Evolutionary conservation across 1,140 invertebrate genomes (phyloP).

Genomic region (Latrodectus geometricus): DNA sequence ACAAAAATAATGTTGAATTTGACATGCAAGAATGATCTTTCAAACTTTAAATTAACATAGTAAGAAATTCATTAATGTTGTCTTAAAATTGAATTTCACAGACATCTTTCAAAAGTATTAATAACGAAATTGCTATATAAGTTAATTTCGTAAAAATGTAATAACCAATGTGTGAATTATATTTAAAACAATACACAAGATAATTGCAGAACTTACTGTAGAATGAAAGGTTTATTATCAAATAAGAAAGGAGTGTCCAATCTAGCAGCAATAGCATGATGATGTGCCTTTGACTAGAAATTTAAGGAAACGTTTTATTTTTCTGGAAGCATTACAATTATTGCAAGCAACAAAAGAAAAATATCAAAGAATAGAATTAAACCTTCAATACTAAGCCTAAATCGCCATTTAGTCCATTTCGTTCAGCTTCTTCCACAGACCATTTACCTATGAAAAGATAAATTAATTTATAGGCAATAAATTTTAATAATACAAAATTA

Average conservation of each 20-base stretch:
- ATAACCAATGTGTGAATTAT: too few relatives aligned
- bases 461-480: neutral
- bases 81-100: too few relatives aligned
- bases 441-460: constrained; percentile 74
- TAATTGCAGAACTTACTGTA: constrained; percentile 87
- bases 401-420: constrained; percentile 84
- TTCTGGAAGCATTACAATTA: neutral
- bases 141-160: too few relatives aligned
- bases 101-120: too few relatives aligned
- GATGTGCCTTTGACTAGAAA: constrained; percentile 87
- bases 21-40: too few relatives aligned
- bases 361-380: constrained; percentile 10
- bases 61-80: too few relatives aligned
- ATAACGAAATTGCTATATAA: too few relatives aligned
- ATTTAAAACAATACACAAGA: too few relatives aligned
- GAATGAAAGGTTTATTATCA: constrained; percentile 84
- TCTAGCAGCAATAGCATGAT: constrained; percentile 91
- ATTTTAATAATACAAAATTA: too few relatives aligned
- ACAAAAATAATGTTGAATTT: too few relatives aligned
- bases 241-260: constrained; percentile 88
- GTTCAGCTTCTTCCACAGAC: constrained; percentile 82
- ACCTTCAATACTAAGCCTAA: constrained; percentile 87
- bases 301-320: neutral
- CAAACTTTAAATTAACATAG: too few relatives aligned
- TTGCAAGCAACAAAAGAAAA: neutral